Conservation (phyloP, 2,797 vertebrate species). For the Alcedo quadribrachys region DNA sequence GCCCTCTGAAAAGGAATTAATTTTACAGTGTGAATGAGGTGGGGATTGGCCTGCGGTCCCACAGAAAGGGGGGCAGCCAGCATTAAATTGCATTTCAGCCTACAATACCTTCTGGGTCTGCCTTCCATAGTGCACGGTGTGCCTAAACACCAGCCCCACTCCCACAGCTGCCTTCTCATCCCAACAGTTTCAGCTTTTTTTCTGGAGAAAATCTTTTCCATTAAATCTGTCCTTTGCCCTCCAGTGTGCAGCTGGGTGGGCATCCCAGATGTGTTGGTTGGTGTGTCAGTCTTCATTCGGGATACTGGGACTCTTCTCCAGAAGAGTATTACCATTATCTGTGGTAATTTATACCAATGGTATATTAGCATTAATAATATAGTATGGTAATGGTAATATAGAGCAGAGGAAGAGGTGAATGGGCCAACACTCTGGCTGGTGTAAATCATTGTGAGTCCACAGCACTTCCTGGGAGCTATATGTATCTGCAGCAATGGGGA, state of each 20-base stretch:
- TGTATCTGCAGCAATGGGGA: neutral
- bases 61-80: neutral
- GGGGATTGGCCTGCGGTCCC: neutral
- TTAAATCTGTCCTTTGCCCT: neutral
- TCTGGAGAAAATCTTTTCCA: neutral
- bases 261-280: neutral
- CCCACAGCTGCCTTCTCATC: neutral
- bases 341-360: neutral
- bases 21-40: slow-evolving; percentile 23
- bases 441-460: neutral
- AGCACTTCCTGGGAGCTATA: neutral
- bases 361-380: neutral
- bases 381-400: neutral
- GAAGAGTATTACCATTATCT: neutral
- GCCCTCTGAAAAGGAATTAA: slow-evolving; percentile 40
- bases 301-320: neutral
- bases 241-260: neutral
- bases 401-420: neutral
- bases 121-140: fast-evolving
- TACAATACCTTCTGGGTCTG: neutral
- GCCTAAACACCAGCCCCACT: neutral
- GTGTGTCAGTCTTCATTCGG: neutral
- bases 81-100: slow-evolving; percentile 21
- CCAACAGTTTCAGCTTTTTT: neutral
- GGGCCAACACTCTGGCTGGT: neutral